phyloP scores from a whole-genome alignment of 2,888 invertebrate species.

The Acleris cristana region DNA sequence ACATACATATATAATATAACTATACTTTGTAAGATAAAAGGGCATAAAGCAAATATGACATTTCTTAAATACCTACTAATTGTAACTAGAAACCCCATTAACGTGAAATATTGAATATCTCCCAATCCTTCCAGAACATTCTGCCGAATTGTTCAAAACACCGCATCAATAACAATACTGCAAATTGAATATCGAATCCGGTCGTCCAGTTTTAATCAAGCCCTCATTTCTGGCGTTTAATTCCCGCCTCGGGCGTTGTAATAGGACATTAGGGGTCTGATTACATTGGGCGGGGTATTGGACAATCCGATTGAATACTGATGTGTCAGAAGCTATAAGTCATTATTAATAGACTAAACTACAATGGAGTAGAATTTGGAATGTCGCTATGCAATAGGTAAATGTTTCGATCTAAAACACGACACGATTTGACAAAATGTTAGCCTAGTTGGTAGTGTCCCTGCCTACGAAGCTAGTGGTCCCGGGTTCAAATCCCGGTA shows the following conservation, averaged over 20 bases:
- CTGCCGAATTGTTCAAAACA: slow-evolving; percentile 7
- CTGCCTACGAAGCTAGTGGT: too few species aligned
- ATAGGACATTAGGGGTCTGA: slow-evolving; percentile 14
- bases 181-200: slow-evolving; percentile 27
- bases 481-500: too few species aligned
- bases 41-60: too few species aligned
- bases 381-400: background rate
- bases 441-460: too few species aligned
- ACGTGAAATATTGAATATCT: too few species aligned
- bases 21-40: too few species aligned
- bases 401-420: background rate
- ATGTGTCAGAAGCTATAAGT: slow-evolving; percentile 19
- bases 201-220: slow-evolving; percentile 21
- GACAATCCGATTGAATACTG: slow-evolving; percentile 27
- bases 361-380: slow-evolving; percentile 1
- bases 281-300: slow-evolving; percentile 15
- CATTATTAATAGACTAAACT: slow-evolving; percentile 26
- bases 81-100: too few species aligned
- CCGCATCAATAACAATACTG: slow-evolving; percentile 16
- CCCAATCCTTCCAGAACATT: background rate
- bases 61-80: too few species aligned
- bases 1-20: too few species aligned
- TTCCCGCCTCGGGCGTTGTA: slow-evolving; percentile 8
- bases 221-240: slow-evolving; percentile 20
- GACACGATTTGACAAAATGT: too few species aligned